A percentile compares a stretch with the other conserved stretches of the same genome.
phyloP scores from a whole-genome alignment of 2,888 invertebrate genomes.

The Pristionchus japonicus region DNA sequence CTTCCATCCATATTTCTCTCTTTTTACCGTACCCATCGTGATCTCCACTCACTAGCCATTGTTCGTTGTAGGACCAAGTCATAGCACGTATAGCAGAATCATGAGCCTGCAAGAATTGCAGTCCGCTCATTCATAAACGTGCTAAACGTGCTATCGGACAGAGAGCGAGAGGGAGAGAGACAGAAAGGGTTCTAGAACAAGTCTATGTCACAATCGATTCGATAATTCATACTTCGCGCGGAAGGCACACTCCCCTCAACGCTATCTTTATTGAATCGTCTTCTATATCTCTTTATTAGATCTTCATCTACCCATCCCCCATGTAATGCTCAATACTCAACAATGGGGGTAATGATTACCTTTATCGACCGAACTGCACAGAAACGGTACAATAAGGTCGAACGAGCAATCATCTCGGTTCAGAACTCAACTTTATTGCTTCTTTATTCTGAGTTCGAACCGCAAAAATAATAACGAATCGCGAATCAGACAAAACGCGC shows the following conservation, averaged over 20 bases:
- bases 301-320: neutral
- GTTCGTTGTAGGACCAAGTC: slow-evolving; percentile 99
- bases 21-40: slow-evolving; percentile 78
- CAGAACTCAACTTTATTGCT: slow-evolving; percentile 40
- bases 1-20: neutral
- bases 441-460: slow-evolving; percentile 44
- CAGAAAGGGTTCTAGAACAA: neutral
- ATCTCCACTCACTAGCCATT: slow-evolving; percentile 99
- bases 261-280: neutral
- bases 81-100: slow-evolving; percentile 98
- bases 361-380: slow-evolving; percentile 48
- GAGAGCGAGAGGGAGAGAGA: too few relatives aligned
- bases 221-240: neutral
- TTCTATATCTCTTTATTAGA: neutral
- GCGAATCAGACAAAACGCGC: slow-evolving; percentile 31
- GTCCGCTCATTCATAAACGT: slow-evolving; percentile 1
- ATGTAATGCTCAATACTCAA: slow-evolving; percentile 19
- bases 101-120: slow-evolving; percentile 85
- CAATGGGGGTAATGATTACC: slow-evolving; percentile 29
- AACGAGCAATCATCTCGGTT: slow-evolving; percentile 29
- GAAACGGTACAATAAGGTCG: slow-evolving; percentile 45
- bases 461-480: neutral
- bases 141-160: neutral
- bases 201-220: neutral
- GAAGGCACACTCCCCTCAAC: neutral